Conservation (phyloP, 2,888 invertebrate species). For the Acanthopleura granulata region DNA sequence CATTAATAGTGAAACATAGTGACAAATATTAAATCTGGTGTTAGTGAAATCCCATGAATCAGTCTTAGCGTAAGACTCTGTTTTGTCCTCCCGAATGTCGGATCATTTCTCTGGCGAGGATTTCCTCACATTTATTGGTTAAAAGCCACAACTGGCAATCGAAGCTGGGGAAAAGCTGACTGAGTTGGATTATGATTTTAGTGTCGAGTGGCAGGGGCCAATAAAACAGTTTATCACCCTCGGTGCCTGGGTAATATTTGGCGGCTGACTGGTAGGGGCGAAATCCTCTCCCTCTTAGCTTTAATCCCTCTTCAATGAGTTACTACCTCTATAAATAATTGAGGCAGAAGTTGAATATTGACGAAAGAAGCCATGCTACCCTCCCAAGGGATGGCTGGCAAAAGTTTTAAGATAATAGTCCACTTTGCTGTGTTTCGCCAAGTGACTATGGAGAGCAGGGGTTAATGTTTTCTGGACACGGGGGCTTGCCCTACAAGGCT, state of each 20-base stretch:
- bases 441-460: not conserved
- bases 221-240: not conserved
- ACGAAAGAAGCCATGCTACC: not conserved
- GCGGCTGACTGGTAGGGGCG: not conserved
- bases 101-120: too few species aligned
- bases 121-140: too few species aligned
- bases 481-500: not conserved
- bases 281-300: not conserved
- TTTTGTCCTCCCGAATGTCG: too few species aligned
- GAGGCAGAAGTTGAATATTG: slow-evolving; percentile 10
- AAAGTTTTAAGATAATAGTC: slow-evolving; percentile 12
- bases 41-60: too few species aligned
- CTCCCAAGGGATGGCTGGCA: not conserved
- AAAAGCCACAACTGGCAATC: too few species aligned
- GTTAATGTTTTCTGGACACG: slow-evolving; percentile 1
- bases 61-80: too few species aligned
- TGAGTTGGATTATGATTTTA: slow-evolving; percentile 12
- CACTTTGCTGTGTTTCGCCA: not conserved
- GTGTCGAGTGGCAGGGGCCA: not conserved
- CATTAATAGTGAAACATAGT: too few species aligned
- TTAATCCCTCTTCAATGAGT: not conserved
- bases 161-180: too few species aligned
- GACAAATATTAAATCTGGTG: too few species aligned
- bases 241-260: not conserved
- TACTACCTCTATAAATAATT: slow-evolving; percentile 2